A percentile compares a stretch with the other conserved stretches of the same genome.
Conservation (phyloP, 2,888 invertebrate species). For the Cephus spinipes region DNA sequence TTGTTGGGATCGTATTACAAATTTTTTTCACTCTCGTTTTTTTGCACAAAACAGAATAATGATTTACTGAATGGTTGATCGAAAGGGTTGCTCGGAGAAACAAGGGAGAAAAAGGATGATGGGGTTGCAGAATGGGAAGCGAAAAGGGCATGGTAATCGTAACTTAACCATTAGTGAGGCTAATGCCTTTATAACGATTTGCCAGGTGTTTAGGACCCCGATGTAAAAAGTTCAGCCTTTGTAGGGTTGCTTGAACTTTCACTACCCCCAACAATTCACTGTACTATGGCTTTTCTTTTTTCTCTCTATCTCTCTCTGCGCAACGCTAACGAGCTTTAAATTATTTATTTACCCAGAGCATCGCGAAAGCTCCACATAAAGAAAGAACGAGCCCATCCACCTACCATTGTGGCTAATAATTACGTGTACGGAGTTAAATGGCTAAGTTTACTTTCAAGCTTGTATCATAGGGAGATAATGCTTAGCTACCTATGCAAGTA, state of each 20-base stretch:
- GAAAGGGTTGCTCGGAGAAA: not conserved
- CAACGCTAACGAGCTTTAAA: conserved; percentile 11
- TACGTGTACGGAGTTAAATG: not conserved
- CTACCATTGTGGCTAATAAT: not conserved
- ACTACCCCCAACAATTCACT: not conserved
- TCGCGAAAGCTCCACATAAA: not conserved
- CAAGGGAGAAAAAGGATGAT: not conserved
- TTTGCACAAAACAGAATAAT: not conserved
- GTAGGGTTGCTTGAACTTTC: conserved; percentile 8
- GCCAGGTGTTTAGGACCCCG: not conserved
- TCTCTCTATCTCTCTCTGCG: not conserved
- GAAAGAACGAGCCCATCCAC: not conserved
- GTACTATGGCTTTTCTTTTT: not conserved
- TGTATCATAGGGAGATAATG: not conserved
- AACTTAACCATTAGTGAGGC: not conserved
- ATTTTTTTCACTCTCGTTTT: not conserved
- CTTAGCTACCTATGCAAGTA: not conserved
- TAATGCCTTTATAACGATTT: conserved; percentile 11
- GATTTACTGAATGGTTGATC: not conserved
- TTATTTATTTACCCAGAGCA: conserved; percentile 7
- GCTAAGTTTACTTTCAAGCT: not conserved
- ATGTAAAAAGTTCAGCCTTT: conserved; percentile 3
- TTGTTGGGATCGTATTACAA: not conserved
- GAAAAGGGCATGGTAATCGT: not conserved
- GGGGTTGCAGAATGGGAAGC: not conserved